Conservation (phyloP, 2,888 invertebrate species). For the Orthosia cruda region DNA sequence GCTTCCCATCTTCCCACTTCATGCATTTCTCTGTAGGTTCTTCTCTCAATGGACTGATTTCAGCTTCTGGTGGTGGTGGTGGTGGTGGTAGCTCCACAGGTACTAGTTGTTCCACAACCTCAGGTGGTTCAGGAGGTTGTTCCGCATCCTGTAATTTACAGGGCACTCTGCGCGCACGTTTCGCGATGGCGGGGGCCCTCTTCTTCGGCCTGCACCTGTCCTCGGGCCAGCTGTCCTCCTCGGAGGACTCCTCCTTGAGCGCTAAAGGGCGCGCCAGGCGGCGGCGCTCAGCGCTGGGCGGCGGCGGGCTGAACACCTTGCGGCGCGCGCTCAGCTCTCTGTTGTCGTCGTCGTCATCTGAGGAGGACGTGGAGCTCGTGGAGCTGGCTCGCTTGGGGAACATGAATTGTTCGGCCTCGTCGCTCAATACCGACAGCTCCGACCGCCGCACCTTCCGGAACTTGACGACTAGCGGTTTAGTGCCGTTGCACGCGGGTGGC, state of each 20-base stretch:
- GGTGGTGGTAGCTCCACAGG: conserved; percentile 52
- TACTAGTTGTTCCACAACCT: conserved; percentile 63
- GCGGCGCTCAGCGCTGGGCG: conserved; percentile 80
- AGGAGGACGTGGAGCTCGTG: conserved; percentile 87
- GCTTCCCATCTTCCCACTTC: conserved; percentile 88
- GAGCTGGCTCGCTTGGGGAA: conserved; percentile 94
- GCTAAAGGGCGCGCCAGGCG: conserved; percentile 86
- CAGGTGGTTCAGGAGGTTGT: conserved; percentile 62
- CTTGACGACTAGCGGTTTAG: conserved; percentile 93
- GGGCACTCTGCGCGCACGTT: conserved; percentile 73
- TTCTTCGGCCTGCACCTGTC: conserved; percentile 81
- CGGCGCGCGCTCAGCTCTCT: conserved; percentile 84
- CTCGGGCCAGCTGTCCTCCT: conserved; percentile 88
- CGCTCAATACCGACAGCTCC: conserved; percentile 94
- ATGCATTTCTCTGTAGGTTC: conserved; percentile 84
- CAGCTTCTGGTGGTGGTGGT: conserved; percentile 63
- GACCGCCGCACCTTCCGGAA: conserved; percentile 94
- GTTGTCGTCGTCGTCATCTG: conserved; percentile 92
- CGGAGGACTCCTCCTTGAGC: conserved; percentile 88
- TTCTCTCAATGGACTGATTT: conserved; percentile 79
- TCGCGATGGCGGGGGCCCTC: conserved; percentile 73
- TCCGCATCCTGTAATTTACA: conserved; percentile 54
- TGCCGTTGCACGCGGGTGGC: conserved; percentile 90
- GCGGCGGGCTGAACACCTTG: conserved; percentile 78
- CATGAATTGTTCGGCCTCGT: conserved; percentile 97